Conservation (phyloP, 2,888 invertebrate species). For the Stratiomys singularior region DNA sequence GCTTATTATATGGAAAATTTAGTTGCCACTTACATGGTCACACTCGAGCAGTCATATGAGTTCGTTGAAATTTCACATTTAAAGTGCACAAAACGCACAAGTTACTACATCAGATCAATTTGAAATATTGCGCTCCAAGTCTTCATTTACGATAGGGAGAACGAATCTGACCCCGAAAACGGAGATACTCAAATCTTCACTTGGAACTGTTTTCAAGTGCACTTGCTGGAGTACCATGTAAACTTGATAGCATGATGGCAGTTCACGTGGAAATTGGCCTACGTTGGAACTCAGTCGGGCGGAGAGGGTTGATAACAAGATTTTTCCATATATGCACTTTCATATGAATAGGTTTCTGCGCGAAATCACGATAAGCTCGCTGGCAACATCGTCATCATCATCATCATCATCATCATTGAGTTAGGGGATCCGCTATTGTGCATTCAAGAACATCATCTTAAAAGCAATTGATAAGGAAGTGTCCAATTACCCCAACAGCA, state of each 20-base stretch:
- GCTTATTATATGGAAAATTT: neutral
- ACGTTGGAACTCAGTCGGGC: neutral
- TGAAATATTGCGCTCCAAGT: neutral
- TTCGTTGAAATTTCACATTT: neutral
- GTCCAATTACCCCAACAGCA: constrained; percentile 27
- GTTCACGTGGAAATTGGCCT: neutral
- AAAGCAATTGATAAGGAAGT: constrained; percentile 43
- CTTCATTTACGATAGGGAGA: too few relatives aligned
- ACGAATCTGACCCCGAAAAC: neutral
- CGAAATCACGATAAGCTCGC: neutral
- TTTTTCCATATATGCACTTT: neutral
- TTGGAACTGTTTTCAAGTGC: constrained; percentile 9
- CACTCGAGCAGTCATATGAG: neutral
- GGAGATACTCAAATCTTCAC: constrained; percentile 4
- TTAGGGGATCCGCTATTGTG: constrained; percentile 27
- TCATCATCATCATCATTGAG: constrained; percentile 8
- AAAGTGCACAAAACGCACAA: constrained; percentile 16
- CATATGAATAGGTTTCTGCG: neutral
- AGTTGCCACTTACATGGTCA: neutral
- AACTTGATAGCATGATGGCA: neutral
- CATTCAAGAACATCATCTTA: constrained; percentile 43
- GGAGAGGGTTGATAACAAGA: neutral
- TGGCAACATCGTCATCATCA: neutral
- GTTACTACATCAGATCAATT: constrained; percentile 10
- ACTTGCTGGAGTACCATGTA: neutral